phyloP scores from a whole-genome alignment of 2,797 vertebrate genomes.

The Pelobates cultripes region DNA sequence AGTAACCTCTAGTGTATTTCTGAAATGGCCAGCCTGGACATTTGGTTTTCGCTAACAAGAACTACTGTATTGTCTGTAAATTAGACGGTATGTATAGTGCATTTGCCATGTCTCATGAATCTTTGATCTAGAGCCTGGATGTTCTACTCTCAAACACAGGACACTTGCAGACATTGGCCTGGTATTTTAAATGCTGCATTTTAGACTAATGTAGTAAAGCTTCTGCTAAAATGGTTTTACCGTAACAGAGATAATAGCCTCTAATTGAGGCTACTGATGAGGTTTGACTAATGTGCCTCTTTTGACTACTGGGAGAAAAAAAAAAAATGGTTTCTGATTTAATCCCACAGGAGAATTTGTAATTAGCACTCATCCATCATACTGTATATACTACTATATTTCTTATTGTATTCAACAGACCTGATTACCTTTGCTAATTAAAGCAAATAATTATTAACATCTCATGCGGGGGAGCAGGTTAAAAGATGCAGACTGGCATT shows the following conservation, averaged over 20 bases:
- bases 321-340: conserved; percentile 26
- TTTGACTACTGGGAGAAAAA: conserved; percentile 43
- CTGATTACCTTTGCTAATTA: conserved; percentile 49
- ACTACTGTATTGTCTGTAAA: conserved; percentile 16
- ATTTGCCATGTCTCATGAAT: conserved; percentile 45
- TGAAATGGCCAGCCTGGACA: neutral
- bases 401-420: conserved; percentile 47
- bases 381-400: conserved; percentile 34
- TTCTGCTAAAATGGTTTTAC: conserved; percentile 49
- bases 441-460: conserved; percentile 48
- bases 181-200: conserved; percentile 40
- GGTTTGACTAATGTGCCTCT: conserved; percentile 47
- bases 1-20: neutral
- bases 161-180: conserved; percentile 25
- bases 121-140: conserved; percentile 39
- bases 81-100: conserved; percentile 33
- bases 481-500: conserved; percentile 19
- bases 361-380: conserved; percentile 54
- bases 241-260: conserved; percentile 53
- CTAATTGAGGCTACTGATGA: conserved; percentile 51
- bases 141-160: conserved; percentile 22
- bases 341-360: conserved; percentile 44
- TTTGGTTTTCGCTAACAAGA: neutral
- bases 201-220: conserved; percentile 52
- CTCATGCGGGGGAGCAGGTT: conserved; percentile 25